Evolutionary conservation across 2,113 vertebrate genomes (phyloP).

Genomic region (Myrmecobius fasciatus): DNA sequence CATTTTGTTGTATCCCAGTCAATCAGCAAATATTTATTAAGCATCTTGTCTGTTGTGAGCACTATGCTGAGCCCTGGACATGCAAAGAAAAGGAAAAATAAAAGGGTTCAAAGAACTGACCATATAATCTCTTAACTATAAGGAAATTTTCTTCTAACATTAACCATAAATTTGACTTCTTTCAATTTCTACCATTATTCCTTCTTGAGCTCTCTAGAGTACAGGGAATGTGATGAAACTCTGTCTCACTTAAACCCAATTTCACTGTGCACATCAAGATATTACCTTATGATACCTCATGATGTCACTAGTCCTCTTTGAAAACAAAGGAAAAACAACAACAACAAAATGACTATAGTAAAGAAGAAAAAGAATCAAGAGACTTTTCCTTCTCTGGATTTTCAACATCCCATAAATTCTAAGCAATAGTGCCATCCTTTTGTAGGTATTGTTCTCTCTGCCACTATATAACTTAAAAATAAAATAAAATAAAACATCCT

Average conservation of each 20-base stretch:
- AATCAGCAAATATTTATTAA: neutral
- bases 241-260: neutral
- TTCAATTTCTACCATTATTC: neutral
- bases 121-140: neutral
- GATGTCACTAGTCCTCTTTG: too few relatives aligned
- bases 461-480: neutral
- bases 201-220: neutral
- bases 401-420: neutral
- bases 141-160: neutral
- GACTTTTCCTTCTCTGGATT: neutral
- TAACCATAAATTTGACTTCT: neutral
- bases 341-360: neutral
- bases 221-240: neutral
- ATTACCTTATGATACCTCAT: too few relatives aligned
- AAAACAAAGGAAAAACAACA: too few relatives aligned
- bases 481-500: neutral
- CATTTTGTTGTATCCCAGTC: neutral
- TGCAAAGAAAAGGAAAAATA: neutral
- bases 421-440: neutral
- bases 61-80: neutral
- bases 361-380: neutral
- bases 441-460: neutral
- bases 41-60: neutral
- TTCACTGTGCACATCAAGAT: neutral
- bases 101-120: neutral